These are phyloP conservation scores for Ondatra zibethicus DNA, from an alignment of 2,113 vertebrate genomes.

Conservation along the genomic window DNA sequence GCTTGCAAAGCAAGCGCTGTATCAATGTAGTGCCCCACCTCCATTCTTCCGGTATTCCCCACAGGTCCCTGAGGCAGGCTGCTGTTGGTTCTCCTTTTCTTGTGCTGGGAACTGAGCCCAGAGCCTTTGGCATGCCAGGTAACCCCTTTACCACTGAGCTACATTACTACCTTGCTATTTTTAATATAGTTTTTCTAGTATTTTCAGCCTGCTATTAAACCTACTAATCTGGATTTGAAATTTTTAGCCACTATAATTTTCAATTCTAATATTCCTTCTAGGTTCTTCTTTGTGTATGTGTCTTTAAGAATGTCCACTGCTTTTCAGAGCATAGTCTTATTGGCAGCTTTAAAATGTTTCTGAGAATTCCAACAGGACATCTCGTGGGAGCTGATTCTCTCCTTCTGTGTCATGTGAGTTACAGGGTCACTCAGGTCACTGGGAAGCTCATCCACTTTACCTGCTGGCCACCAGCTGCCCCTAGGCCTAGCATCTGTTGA, in stretches of 20 bases:
- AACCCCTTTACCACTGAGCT: background rate
- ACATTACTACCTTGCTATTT: background rate
- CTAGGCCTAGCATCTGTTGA: background rate
- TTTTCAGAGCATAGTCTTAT: background rate
- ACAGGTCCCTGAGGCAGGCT: background rate
- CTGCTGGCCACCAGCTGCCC: background rate
- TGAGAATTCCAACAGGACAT: background rate
- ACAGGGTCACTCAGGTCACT: background rate
- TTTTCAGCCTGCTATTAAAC: background rate
- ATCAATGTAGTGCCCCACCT: too few species aligned
- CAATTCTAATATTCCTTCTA: background rate
- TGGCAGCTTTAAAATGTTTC: slow-evolving; percentile 7
- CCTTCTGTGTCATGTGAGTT: background rate
- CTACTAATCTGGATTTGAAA: slow-evolving; percentile 17
- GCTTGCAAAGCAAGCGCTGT: background rate
- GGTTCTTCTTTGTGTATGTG: background rate
- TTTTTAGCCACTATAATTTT: background rate
- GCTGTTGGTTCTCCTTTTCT: too few species aligned
- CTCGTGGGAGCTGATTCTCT: too few species aligned
- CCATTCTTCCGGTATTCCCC: background rate
- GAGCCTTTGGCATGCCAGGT: background rate
- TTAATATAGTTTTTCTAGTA: background rate
- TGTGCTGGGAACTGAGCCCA: background rate
- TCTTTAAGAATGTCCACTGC: background rate
- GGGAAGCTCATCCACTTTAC: too few species aligned